Base-by-base conservation (phyloP, 2,113 vertebrate genomes). In the Psittacula cyanocephala region DNA sequence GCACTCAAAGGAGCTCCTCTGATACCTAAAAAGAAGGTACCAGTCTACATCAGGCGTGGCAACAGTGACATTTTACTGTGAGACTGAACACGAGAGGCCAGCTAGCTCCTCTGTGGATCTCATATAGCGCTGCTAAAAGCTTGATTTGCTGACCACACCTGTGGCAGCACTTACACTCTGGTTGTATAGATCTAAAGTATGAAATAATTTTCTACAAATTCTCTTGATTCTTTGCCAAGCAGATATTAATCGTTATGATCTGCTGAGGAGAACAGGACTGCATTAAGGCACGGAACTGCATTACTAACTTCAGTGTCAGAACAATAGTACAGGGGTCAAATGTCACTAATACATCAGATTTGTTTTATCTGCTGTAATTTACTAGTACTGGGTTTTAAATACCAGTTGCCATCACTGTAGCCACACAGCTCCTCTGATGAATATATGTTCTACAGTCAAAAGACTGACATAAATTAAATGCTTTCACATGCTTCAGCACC, bases 331-430 rank as follows among this genome's bases (percentile, higher is more conserved):
- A 57, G 14, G 0, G 52, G 89, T 92, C 81, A 92, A 91, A 76
- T 95, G 93, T 87, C 84, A 82, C 44, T 80, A 65, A 91, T 89
- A 89, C 28, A 87, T 92, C 84, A 92, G n/a, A 91, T 94, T 79
- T 95, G 39, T 81, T 95, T 79, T 89, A 85, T 76, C 70, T 12
- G 1, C 72, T 68, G 29, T 94, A 91, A 92, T 96, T 96, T 96
- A 94, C 52, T 89, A 27, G 75, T 53, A 91, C 96, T 78, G 53
- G 46, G 28, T 77, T 93, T 97, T 93, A 93, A 84, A 94, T 80
- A 83, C 74, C 44, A 27, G 53, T 83, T 94, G 64, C 81, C 17
- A 71, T 95, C 28, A 50, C 87, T 98, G 95, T 98, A 98, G 75
- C 94, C 86, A 7, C 97, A 89, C 46, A 67, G 75, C 17, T 93